phyloP scores from a whole-genome alignment of 2,113 vertebrate species.

The Pachypanchax playfairii region DNA sequence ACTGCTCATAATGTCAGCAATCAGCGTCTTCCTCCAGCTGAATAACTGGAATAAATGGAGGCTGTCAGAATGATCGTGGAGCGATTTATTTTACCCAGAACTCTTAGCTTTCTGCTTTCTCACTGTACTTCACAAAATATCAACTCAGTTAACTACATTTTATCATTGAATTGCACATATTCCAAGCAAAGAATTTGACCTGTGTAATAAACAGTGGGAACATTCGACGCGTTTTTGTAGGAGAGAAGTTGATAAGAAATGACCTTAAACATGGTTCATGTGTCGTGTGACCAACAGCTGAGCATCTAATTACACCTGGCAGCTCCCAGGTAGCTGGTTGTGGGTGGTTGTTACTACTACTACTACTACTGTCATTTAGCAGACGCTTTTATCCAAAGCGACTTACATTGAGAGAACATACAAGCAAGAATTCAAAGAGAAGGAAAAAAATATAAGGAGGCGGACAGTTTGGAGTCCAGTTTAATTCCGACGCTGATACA shows the following conservation, averaged over 20 bases:
- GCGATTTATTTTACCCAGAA: constrained; percentile 17
- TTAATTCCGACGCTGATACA: too few relatives aligned
- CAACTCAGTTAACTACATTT: background rate
- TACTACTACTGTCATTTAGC: too few relatives aligned
- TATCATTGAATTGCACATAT: background rate
- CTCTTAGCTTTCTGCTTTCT: background rate
- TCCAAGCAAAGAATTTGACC: background rate
- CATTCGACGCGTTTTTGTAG: background rate
- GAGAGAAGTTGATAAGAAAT: constrained; percentile 1
- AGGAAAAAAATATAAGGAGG: too few relatives aligned
- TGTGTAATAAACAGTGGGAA: background rate
- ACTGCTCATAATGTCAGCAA: constrained; percentile 28
- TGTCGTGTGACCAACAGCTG: constrained; percentile 1
- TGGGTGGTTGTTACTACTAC: constrained; percentile 8
- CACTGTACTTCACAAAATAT: background rate
- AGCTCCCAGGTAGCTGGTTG: constrained; percentile 21
- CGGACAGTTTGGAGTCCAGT: too few relatives aligned
- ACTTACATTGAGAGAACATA: too few relatives aligned
- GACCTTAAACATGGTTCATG: constrained; percentile 17
- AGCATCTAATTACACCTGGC: constrained; percentile 21
- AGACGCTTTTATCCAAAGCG: too few relatives aligned
- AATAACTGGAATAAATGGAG: constrained; percentile 28
- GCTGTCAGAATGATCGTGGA: constrained; percentile 19
- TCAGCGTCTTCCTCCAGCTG: constrained; percentile 2
- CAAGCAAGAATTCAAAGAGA: too few relatives aligned